Evolutionary conservation across 2,113 vertebrate species (phyloP).

Genomic region (Eleginops maclovinus): DNA sequence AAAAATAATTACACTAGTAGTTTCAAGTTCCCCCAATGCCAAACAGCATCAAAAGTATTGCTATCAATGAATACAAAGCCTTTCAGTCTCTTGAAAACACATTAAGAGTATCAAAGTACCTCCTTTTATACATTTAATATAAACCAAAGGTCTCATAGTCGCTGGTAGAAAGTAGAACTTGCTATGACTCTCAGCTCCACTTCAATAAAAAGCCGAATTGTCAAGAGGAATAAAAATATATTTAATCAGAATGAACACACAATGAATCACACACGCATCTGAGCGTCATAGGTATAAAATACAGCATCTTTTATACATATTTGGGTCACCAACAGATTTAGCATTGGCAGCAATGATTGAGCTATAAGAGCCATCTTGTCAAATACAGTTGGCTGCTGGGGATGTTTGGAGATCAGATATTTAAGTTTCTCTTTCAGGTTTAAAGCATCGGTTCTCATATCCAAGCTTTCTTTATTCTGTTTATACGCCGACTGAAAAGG

Average conservation of each 20-base stretch:
- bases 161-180: constrained; percentile 7
- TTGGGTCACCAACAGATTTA: neutral
- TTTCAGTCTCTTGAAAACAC: neutral
- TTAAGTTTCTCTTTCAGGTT: constrained; percentile 4
- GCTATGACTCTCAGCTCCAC: neutral
- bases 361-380: constrained; percentile 2
- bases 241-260: constrained; percentile 52
- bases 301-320: neutral
- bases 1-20: neutral
- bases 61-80: neutral
- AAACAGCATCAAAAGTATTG: neutral
- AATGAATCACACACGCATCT: constrained; percentile 22
- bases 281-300: constrained; percentile 27
- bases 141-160: neutral
- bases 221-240: constrained; percentile 22
- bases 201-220: constrained; percentile 12
- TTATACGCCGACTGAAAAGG: constrained; percentile 7
- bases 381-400: neutral
- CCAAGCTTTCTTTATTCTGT: constrained; percentile 5
- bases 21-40: neutral
- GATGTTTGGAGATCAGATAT: constrained; percentile 4
- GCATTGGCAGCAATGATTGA: neutral
- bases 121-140: neutral
- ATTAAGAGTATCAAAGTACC: neutral
- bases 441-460: neutral